phyloP scores from a whole-genome alignment of 2,888 invertebrate genomes.

The Mesoligia furuncula region DNA sequence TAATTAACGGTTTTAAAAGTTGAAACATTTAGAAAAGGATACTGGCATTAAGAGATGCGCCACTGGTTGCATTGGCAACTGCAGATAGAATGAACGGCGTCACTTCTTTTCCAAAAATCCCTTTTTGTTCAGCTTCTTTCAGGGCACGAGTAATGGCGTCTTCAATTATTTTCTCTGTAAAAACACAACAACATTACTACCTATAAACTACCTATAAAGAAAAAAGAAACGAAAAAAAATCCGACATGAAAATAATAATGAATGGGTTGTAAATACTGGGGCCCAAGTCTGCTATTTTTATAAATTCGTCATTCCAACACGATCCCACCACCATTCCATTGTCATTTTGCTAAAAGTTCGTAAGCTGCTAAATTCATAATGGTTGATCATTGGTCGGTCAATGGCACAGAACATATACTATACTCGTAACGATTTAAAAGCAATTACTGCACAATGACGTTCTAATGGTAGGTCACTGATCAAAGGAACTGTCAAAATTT shows the following conservation, averaged over 20 bases:
- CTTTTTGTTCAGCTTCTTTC: constrained; percentile 89
- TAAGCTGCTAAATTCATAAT: too few species aligned
- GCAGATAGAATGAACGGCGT: constrained; percentile 97
- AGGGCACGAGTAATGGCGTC: constrained; percentile 93
- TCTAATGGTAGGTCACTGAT: too few species aligned
- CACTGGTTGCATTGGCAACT: constrained; percentile 94
- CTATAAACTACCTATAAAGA: too few species aligned
- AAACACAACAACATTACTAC: constrained; percentile 19
- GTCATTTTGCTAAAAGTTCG: too few species aligned
- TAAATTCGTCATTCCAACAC: too few species aligned
- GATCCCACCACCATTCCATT: too few species aligned
- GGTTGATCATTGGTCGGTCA: too few species aligned
- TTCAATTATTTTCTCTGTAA: constrained; percentile 90
- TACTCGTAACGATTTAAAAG: too few species aligned
- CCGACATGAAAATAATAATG: constrained; percentile 3
- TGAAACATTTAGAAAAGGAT: constrained; percentile 89
- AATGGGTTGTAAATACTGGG: constrained; percentile 20
- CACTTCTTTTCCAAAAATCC: constrained; percentile 95
- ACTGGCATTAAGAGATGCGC: constrained; percentile 96
- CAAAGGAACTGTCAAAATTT: too few species aligned
- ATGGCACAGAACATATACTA: too few species aligned
- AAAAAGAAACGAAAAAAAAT: constrained; percentile 2
- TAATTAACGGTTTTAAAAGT: background rate
- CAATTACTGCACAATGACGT: too few species aligned
- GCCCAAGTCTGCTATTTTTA: too few species aligned